phyloP scores from a whole-genome alignment of 92 coral and sea anemone species.

The Hydrozoanthus gracilis region DNA sequence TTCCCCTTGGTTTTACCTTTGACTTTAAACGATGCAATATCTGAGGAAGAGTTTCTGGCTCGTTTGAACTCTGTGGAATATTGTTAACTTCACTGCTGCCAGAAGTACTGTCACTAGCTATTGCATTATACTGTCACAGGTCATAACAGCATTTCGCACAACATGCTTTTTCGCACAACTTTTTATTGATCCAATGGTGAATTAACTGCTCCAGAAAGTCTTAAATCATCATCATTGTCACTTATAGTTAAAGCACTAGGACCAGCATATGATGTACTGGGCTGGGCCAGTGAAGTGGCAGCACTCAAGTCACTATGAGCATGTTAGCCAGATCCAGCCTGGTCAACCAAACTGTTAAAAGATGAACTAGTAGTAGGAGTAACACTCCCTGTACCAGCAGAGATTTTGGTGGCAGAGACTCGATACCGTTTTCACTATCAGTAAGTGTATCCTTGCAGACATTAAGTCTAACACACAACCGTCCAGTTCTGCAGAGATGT shows the following conservation, averaged over 20 bases:
- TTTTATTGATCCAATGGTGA: conserved; percentile 16
- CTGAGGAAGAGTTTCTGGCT: conserved; percentile 53
- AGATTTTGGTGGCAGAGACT: conserved; percentile 48
- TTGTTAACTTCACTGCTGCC: not conserved
- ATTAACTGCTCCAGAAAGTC: conserved; percentile 2
- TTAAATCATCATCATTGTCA: conserved; percentile 3
- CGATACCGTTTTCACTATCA: conserved; percentile 30
- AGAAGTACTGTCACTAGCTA: conserved; percentile 27
- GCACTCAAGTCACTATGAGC: conserved; percentile 44
- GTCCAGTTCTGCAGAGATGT: conserved; percentile 67
- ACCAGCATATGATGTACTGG: conserved; percentile 41
- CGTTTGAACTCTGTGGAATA: conserved; percentile 6
- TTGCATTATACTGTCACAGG: not conserved
- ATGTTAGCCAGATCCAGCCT: conserved; percentile 46
- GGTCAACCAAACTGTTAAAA: conserved; percentile 24
- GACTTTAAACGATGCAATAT: conserved; percentile 54
- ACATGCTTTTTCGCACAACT: conserved; percentile 9
- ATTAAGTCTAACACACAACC: conserved; percentile 62
- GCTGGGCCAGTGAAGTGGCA: conserved; percentile 41
- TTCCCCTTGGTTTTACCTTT: conserved; percentile 49
- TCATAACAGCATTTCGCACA: conserved; percentile 23
- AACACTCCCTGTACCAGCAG: conserved; percentile 27
- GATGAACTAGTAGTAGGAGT: conserved; percentile 27
- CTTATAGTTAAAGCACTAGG: conserved; percentile 25
- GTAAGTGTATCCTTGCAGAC: conserved; percentile 34